These are phyloP conservation scores for Podargus strigoides DNA, from an alignment of 2,797 vertebrate genomes.

Conservation along the genomic window DNA sequence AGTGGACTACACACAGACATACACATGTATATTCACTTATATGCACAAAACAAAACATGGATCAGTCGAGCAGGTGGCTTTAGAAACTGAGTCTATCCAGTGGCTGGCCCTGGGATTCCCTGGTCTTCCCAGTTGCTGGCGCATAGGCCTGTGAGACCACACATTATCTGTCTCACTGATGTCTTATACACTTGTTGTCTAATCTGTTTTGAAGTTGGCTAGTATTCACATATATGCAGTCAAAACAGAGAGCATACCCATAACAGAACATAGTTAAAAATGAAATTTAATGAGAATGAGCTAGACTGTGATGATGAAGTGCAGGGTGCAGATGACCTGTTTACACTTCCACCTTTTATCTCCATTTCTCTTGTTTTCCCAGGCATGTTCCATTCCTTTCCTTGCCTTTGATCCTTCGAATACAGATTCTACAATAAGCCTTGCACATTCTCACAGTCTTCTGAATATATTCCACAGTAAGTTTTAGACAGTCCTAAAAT, in stretches of 20 bases:
- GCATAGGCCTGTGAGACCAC: too few species aligned
- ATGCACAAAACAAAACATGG: too few species aligned
- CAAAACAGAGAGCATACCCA: neutral
- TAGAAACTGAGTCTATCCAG: too few species aligned
- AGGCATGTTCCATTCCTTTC: neutral
- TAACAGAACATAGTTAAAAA: neutral
- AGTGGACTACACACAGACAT: too few species aligned
- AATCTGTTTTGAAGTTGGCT: neutral
- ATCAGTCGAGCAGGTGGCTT: too few species aligned
- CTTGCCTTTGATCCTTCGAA: neutral
- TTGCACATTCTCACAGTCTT: neutral
- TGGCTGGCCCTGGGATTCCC: too few species aligned
- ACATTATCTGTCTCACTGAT: too few species aligned
- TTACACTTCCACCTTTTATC: neutral
- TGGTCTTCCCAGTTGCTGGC: too few species aligned
- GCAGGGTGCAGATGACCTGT: neutral
- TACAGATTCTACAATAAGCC: neutral
- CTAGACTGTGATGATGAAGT: neutral
- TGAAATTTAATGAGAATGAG: neutral
- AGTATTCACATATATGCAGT: neutral
- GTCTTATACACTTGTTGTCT: neutral
- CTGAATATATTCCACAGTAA: neutral
- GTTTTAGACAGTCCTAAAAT: neutral
- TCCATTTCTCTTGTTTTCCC: neutral
- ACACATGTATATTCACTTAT: too few species aligned